These are phyloP conservation scores for Galaxea fascicularis DNA, from an alignment of 92 coral and sea anemone genomes.

Conservation along the genomic window DNA sequence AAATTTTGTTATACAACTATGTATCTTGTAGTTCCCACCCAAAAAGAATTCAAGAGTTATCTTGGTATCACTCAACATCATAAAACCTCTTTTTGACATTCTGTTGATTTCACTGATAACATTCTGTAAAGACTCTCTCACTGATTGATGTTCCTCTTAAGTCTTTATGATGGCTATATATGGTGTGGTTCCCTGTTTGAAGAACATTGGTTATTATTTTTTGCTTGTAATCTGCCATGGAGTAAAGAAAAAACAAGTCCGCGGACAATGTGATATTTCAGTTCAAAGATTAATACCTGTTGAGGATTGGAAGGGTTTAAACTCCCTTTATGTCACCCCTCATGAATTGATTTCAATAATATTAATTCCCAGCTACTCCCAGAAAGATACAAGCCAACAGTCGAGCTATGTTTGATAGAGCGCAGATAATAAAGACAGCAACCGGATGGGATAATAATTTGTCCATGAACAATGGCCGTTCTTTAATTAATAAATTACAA, in stretches of 20 bases:
- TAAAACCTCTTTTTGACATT: not conserved
- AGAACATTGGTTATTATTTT: not conserved
- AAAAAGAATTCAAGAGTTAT: not conserved
- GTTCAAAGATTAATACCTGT: too few species aligned
- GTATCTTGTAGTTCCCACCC: not conserved
- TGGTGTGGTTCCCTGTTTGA: slow-evolving; percentile 2
- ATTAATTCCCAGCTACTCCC: too few species aligned
- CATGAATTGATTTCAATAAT: too few species aligned
- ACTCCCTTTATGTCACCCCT: too few species aligned
- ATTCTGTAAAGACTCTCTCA: not conserved
- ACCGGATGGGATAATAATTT: too few species aligned
- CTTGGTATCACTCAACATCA: not conserved
- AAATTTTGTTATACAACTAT: not conserved
- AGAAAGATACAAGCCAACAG: too few species aligned
- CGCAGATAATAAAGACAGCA: too few species aligned
- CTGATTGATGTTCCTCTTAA: not conserved
- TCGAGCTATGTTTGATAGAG: too few species aligned
- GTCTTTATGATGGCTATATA: not conserved
- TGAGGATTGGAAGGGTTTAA: not conserved
- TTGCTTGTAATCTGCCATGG: not conserved
- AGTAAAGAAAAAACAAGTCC: too few species aligned
- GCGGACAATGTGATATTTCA: too few species aligned
- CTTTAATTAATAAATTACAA: too few species aligned
- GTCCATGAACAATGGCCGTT: too few species aligned
- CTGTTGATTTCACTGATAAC: not conserved